These are phyloP conservation scores for Xyliphius kryptos DNA, from an alignment of 2,113 vertebrate genomes.

Conservation along the genomic window DNA sequence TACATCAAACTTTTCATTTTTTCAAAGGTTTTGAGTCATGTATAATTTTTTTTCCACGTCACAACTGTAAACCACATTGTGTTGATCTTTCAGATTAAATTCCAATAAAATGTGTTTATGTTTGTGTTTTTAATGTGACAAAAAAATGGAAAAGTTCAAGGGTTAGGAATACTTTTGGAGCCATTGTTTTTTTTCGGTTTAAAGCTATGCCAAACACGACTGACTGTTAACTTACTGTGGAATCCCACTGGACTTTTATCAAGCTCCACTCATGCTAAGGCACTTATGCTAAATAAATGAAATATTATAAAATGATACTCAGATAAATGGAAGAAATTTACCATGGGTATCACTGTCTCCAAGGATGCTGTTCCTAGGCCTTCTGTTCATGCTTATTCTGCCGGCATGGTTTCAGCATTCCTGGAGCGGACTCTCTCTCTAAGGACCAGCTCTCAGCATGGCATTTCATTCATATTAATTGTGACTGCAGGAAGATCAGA, in stretches of 20 bases:
- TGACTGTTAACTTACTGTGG: background rate
- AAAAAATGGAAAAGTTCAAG: no score
- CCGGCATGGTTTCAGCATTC: conserved; percentile 4
- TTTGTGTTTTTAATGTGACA: no score
- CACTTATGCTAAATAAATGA: background rate
- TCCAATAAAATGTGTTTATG: no score
- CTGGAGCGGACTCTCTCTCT: conserved; percentile 1
- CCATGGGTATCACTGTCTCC: background rate
- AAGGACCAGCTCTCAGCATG: conserved; percentile 13
- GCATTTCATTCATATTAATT: conserved; percentile 38
- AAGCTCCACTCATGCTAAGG: background rate
- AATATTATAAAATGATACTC: background rate
- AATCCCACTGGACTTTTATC: background rate
- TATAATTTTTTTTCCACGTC: no score
- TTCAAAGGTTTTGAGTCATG: no score
- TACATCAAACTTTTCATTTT: no score
- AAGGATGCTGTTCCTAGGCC: background rate
- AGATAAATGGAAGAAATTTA: conserved; percentile 3
- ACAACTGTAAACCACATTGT: no score
- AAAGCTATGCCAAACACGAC: background rate
- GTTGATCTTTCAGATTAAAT: no score
- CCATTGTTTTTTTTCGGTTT: background rate
- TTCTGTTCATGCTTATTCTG: background rate
- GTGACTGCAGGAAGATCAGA: conserved; percentile 40
- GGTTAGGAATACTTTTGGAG: no score